phyloP scores from a whole-genome alignment of 2,888 invertebrate species.

The Esperia sulphurella region DNA sequence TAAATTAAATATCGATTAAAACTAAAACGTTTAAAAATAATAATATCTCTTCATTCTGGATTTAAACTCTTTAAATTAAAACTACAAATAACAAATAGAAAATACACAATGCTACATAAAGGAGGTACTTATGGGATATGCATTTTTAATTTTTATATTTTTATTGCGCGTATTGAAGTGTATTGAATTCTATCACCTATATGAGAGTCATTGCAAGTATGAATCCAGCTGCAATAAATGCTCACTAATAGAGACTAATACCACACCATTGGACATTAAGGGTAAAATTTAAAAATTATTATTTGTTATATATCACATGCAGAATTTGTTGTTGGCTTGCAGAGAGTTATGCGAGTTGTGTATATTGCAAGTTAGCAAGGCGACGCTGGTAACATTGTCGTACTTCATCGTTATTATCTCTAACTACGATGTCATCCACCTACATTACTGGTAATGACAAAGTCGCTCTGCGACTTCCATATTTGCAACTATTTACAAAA shows the following conservation, averaged over 20 bases:
- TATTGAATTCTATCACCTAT: too few relatives aligned
- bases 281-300: too few relatives aligned
- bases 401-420: conserved; percentile 38
- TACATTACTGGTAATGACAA: conserved; percentile 40
- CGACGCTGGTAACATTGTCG: conserved; percentile 59
- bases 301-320: too few relatives aligned
- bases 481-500: conserved; percentile 70
- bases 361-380: conserved; percentile 32
- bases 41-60: conserved; percentile 74
- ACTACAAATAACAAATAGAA: conserved; percentile 63
- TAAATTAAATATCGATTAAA: conserved; percentile 59
- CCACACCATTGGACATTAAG: too few relatives aligned
- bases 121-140: conserved; percentile 21
- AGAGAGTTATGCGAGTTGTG: conserved; percentile 25
- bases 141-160: too few relatives aligned
- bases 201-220: too few relatives aligned
- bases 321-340: conserved; percentile 21
- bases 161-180: too few relatives aligned
- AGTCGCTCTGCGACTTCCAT: conserved; percentile 66
- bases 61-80: conserved; percentile 67
- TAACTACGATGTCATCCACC: conserved; percentile 45
- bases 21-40: conserved; percentile 54
- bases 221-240: too few relatives aligned
- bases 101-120: conserved; percentile 41
- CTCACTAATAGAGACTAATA: too few relatives aligned